Evolutionary conservation across 37 sponge, comb jelly and placozoan species (phyloP).

Genomic region (Agelas oroides): DNA sequence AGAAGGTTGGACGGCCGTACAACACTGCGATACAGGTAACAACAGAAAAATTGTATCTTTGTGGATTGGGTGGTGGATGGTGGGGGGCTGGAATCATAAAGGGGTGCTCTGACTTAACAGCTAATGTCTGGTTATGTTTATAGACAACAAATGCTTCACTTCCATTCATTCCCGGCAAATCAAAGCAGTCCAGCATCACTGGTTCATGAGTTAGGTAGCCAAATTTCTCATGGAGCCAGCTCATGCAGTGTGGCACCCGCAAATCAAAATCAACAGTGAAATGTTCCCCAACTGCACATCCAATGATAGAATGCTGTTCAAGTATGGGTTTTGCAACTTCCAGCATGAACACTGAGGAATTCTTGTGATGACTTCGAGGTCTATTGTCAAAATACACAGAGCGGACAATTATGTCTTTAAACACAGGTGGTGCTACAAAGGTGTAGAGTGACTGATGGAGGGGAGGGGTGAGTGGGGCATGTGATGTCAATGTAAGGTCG

Average conservation of each 20-base stretch:
- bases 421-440: neutral
- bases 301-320: neutral
- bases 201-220: neutral
- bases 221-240: neutral
- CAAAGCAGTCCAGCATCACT: conserved; percentile 15
- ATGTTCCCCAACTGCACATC: neutral
- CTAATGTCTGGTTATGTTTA: neutral
- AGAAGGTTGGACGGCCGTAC: conserved; percentile 4
- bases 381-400: conserved; percentile 2
- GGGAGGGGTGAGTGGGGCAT: no score
- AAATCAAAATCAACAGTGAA: neutral
- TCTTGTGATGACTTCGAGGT: neutral
- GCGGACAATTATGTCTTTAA: neutral
- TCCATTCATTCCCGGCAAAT: neutral
- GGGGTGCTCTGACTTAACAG: conserved; percentile 8
- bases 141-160: neutral
- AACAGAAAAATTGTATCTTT: neutral
- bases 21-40: conserved; percentile 5
- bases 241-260: no score
- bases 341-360: conserved; percentile 1
- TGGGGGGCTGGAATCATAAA: neutral
- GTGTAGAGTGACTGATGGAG: neutral
- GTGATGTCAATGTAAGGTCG: no score
- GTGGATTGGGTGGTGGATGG: neutral
- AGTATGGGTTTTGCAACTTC: neutral